Evolutionary conservation across 2,888 invertebrate genomes (phyloP).

Genomic region (Meiosimyza decipiens): DNA sequence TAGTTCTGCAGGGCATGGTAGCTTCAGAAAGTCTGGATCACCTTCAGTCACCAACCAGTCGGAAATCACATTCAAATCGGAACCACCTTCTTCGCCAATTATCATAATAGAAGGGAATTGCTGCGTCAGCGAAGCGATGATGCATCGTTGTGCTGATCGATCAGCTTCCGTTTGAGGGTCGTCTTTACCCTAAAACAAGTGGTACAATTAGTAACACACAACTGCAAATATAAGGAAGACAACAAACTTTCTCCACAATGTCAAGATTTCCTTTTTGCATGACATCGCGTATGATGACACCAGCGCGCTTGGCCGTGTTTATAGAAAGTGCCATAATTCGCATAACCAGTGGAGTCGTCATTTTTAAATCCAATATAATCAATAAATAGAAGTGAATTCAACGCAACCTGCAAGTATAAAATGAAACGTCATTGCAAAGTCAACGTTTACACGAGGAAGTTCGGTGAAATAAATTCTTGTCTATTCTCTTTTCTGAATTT

Average conservation of each 20-base stretch:
- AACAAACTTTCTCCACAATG: slow-evolving; percentile 84
- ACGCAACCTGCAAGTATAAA: too few relatives aligned
- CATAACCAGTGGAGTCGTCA: slow-evolving; percentile 59
- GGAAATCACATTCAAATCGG: slow-evolving; percentile 69
- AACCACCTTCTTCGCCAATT: slow-evolving; percentile 90
- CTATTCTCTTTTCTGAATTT: too few relatives aligned
- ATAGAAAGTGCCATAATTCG: slow-evolving; percentile 64
- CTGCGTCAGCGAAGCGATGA: slow-evolving; percentile 84
- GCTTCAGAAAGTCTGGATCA: slow-evolving; percentile 74
- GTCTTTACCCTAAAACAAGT: slow-evolving; percentile 75
- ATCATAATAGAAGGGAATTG: slow-evolving; percentile 87
- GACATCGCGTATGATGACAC: slow-evolving; percentile 90
- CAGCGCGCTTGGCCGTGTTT: slow-evolving; percentile 81
- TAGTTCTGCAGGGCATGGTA: slow-evolving; percentile 77
- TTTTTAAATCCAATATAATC: slow-evolving; percentile 23
- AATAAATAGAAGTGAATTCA: too few relatives aligned
- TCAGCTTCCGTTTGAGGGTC: slow-evolving; percentile 99
- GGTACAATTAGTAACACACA: background rate
- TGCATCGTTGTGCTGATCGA: slow-evolving; percentile 92
- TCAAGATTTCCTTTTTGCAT: slow-evolving; percentile 90
- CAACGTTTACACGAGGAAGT: too few relatives aligned
- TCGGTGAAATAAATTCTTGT: too few relatives aligned
- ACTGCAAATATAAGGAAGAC: slow-evolving; percentile 7
- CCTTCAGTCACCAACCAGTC: slow-evolving; percentile 83
- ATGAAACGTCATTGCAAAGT: too few relatives aligned